Base-by-base conservation (phyloP, 2,113 vertebrate species). In the Solea solea region DNA sequence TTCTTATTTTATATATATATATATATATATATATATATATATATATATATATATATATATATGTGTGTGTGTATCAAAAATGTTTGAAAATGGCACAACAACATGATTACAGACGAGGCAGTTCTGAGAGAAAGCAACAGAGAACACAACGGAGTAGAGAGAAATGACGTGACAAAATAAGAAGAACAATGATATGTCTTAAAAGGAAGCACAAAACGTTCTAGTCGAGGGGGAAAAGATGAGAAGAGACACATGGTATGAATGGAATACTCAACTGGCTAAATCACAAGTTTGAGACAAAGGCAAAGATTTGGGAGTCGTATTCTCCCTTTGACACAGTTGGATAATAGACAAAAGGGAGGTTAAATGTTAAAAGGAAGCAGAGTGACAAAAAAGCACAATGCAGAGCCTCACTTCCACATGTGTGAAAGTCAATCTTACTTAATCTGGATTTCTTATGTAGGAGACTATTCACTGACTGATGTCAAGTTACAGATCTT, bases 51-150 rank as follows among this genome's bases (percentile, higher is more conserved):
- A 21, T 21, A 21, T 21, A 1, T 21, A 21, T 21, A 21, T 21
- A 21, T 21, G 1, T 21, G 21, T 21, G 21, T 21, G 21, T 21
- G 21, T 21, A 82, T 14, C 84, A 80, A 88, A 83, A 74, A 64
- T 85, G 90, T 90, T 88, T 87, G 86, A 88, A 86, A 89, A 86
- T 88, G 85, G 34, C 59, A 13, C 56, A 81, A 89, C 81, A 82
- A 42, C 27, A 28, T 72, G 88, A 80, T 82, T 64, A 81, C 76
- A 66, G 41, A 64, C 48, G n/a, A 61, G 85, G 78, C 81, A 82
- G 78, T 0, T 4, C 40, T 13, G 52, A 13, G 11, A 54, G 15
- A 59, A 27, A 55, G 45, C 58, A 8, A 44, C 5, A 46, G 53
- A n/a, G 63, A 66, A 64, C 3, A 12, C 8, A 39, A 55, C 3